Percentiles rank a stretch among this genome's conserved stretches.
These are phyloP conservation scores for Antheraea mylitta DNA, from an alignment of 1,140 invertebrate species.

Conservation along the genomic window DNA sequence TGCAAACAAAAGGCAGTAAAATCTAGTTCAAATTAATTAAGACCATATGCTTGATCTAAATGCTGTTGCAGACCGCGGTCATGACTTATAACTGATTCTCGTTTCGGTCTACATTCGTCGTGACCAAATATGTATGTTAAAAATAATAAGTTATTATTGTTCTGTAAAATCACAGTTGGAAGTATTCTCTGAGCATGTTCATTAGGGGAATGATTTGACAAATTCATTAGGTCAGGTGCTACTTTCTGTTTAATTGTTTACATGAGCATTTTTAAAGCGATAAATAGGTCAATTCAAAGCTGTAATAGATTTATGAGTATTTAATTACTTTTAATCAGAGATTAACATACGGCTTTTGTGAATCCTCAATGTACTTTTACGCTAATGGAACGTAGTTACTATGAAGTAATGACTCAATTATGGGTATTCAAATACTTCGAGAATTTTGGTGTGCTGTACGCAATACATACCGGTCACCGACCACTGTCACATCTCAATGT, in stretches of 20 bases:
- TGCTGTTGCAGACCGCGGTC: neutral
- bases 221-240: slow-evolving; percentile 40
- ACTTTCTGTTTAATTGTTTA: slow-evolving; percentile 37
- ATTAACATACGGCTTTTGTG: no score
- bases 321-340: no score
- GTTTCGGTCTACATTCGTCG: neutral
- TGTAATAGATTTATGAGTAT: no score
- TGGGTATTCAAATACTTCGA: no score
- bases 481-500: no score
- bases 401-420: no score
- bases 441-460: no score
- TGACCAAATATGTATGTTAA: slow-evolving; percentile 2
- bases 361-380: no score
- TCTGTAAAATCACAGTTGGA: slow-evolving; percentile 10
- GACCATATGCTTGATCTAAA: neutral
- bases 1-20: neutral
- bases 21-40: slow-evolving; percentile 2
- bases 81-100: slow-evolving; percentile 9
- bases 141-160: slow-evolving; percentile 24
- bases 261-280: neutral
- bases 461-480: no score
- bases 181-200: slow-evolving; percentile 30
- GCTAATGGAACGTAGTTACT: no score
- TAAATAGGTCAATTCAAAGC: neutral
- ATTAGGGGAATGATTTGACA: slow-evolving; percentile 60